These are phyloP conservation scores for Muscina levida DNA, from an alignment of 2,888 invertebrate genomes.

Conservation along the genomic window DNA sequence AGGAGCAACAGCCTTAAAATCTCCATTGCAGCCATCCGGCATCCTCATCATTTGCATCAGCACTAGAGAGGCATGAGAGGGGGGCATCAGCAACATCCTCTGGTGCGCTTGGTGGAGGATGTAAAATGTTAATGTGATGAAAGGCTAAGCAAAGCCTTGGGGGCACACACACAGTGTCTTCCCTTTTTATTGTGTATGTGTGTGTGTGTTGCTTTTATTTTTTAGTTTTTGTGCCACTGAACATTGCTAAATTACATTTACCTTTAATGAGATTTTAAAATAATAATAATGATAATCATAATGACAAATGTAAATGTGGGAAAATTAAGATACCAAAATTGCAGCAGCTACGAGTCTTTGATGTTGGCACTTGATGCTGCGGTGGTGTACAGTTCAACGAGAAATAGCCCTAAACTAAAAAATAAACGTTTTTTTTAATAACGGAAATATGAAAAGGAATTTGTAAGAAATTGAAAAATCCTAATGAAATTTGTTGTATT, in stretches of 20 bases:
- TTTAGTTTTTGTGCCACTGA: constrained; percentile 7
- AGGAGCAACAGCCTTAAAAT: background rate
- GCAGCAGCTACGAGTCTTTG: background rate
- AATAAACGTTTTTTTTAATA: too few relatives aligned
- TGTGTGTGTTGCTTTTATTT: constrained; percentile 9
- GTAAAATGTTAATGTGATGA: constrained; percentile 59
- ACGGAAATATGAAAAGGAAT: too few relatives aligned
- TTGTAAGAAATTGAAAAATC: too few relatives aligned
- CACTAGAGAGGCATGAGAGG: background rate
- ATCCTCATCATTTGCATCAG: background rate
- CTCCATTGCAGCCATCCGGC: background rate
- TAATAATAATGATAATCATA: constrained; percentile 54
- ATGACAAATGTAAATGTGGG: constrained; percentile 15
- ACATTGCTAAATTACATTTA: constrained; percentile 63
- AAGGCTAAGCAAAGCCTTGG: constrained; percentile 52
- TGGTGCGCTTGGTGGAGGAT: constrained; percentile 7
- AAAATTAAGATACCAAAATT: background rate
- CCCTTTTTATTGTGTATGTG: background rate
- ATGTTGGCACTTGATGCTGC: background rate
- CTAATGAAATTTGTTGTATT: too few relatives aligned
- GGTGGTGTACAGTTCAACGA: too few relatives aligned
- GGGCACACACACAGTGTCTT: constrained; percentile 42
- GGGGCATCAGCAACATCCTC: background rate
- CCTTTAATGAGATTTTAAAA: constrained; percentile 65
- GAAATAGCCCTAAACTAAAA: too few relatives aligned